Base-by-base conservation (phyloP, 2,797 vertebrate genomes). In the Gastrophryne carolinensis region DNA sequence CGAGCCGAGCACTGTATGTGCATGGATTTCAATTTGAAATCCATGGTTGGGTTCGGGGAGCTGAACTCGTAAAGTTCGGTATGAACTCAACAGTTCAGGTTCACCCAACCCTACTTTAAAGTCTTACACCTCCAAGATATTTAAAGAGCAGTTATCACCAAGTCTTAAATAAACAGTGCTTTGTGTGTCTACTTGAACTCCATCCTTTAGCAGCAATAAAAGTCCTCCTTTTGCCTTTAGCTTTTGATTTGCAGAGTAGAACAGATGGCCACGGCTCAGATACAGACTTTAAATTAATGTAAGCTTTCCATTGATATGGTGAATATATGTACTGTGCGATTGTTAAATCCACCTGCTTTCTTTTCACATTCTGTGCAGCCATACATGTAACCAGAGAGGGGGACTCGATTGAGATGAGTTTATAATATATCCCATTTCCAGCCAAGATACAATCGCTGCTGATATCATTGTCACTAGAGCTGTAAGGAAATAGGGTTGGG, bases 401-500 rank as follows among this genome's bases (percentile, higher is more conserved):
- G 2, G 37, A 12, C 21, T 17, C 2, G 9, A 50, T 47, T 7
- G 24, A 35, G 30, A 72, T 53, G 30, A 52, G 5, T 53, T 39
- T 63, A 62, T 15, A 62, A 52, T 72, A 58, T 49, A 62, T 52
- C 57, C 52, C 29, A 39, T 73, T 73, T 73, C 61, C 35, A 44
- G 26, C 61, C 61, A 63, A 63, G 58, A 53, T 72, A 39, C 61
- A 35, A 35, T 72, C 19, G 26, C 30, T 61, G 39, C 21, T 71
- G 54, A 60, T 47, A 71, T 71, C 39, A 34, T 52, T 62, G 15
- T 63, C 58, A 72, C 47, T 34, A 29, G 30, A 27, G 62, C 44
- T 49, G 56, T 37, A 72, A 35, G 23, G 47, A 72, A 47, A 29
- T 24, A 34, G 29, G 15, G 56, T 52, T 34, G 35, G 21, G 39